Evolutionary conservation across 2,113 vertebrate genomes (phyloP).

Genomic region (Bostrychus sinensis): DNA sequence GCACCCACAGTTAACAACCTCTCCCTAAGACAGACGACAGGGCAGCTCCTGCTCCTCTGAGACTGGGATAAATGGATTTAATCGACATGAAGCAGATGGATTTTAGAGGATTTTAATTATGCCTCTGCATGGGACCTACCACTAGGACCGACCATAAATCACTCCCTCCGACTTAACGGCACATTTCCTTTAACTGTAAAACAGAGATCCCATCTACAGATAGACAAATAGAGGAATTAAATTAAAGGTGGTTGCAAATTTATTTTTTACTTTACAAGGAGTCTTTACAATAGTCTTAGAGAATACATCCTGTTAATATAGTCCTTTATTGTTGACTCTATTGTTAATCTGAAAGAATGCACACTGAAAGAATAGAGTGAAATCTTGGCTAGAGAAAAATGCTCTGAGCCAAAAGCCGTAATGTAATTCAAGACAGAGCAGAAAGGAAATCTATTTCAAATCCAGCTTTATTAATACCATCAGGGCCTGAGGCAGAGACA

Average conservation of each 20-base stretch:
- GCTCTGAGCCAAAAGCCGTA: conserved; percentile 46
- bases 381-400: conserved; percentile 6
- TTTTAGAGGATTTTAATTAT: neutral
- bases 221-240: no score
- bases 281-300: no score
- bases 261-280: no score
- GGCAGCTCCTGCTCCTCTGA: neutral
- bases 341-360: no score
- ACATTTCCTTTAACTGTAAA: no score
- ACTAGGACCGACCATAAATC: neutral
- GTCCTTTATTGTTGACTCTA: no score
- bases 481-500: conserved; percentile 41
- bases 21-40: neutral
- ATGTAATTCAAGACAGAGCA: conserved; percentile 53
- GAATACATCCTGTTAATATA: no score
- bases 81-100: neutral
- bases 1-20: neutral
- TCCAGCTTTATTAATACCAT: conserved; percentile 63
- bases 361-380: conserved; percentile 1
- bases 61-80: neutral
- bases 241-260: no score
- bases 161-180: no score
- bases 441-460: conserved; percentile 61
- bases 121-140: neutral
- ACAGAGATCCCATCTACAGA: no score